These are phyloP conservation scores for Pachycephus smyrnensis DNA, from an alignment of 2,888 invertebrate species.

Conservation along the genomic window DNA sequence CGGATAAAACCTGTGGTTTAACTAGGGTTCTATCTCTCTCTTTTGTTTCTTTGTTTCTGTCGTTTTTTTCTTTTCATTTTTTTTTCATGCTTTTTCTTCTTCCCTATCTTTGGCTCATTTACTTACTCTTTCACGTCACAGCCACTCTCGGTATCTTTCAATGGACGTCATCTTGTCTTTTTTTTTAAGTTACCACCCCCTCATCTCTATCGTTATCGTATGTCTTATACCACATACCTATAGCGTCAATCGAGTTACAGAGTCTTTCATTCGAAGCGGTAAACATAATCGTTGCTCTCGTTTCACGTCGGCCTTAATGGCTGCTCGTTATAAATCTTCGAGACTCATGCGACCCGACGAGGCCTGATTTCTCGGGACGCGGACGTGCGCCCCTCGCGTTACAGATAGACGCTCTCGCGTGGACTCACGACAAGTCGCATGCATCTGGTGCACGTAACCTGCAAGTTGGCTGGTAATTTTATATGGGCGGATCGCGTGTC, in stretches of 20 bases:
- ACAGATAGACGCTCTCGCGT: too few relatives aligned
- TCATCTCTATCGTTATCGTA: neutral
- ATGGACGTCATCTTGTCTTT: neutral
- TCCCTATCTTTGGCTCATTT: neutral
- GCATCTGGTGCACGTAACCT: neutral
- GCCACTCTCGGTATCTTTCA: neutral
- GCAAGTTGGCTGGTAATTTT: neutral
- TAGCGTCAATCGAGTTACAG: neutral
- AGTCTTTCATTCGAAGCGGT: neutral
- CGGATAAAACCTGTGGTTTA: neutral
- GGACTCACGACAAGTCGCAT: neutral
- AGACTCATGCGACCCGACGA: neutral
- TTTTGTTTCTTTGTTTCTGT: constrained; percentile 19
- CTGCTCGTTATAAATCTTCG: constrained; percentile 46
- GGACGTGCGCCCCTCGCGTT: too few relatives aligned
- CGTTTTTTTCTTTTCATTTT: neutral
- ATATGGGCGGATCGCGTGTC: neutral
- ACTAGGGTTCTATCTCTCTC: constrained; percentile 13
- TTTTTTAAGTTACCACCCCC: neutral
- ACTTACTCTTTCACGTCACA: neutral
- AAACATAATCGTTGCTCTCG: neutral
- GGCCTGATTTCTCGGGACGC: neutral
- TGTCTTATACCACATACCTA: neutral
- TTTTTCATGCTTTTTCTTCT: neutral
- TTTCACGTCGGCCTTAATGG: constrained; percentile 21